These are phyloP conservation scores for Tichodroma muraria DNA, from an alignment of 2,113 vertebrate species.

Conservation along the genomic window DNA sequence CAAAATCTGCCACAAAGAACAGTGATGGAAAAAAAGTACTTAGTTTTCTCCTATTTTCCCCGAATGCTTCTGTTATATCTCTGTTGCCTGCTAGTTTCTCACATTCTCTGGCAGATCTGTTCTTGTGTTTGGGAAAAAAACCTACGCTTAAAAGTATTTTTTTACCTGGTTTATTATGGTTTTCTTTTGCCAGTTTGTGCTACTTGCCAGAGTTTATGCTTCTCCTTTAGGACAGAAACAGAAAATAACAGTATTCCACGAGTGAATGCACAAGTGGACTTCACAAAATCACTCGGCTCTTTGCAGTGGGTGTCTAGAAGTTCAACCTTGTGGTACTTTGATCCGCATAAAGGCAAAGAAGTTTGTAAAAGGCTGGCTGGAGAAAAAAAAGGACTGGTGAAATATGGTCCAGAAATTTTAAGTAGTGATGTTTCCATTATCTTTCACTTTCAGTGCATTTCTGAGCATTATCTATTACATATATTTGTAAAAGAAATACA, in stretches of 20 bases:
- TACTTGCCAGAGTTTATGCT: not conserved
- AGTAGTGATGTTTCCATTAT: not conserved
- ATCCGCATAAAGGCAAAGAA: not conserved
- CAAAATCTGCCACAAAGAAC: not conserved
- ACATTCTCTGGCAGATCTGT: not conserved
- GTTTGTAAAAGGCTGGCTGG: not conserved
- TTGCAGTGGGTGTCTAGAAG: not conserved
- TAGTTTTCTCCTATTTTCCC: not conserved
- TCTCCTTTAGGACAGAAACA: not conserved
- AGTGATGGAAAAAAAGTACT: not conserved
- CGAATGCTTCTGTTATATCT: not conserved
- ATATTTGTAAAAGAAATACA: not conserved
- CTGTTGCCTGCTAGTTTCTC: not conserved
- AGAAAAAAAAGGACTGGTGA: not conserved
- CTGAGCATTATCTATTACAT: not conserved
- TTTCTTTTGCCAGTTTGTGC: not conserved
- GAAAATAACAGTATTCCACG: not conserved
- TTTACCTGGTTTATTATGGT: not conserved
- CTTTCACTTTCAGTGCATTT: not conserved
- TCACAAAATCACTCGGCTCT: not conserved
- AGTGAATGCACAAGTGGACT: not conserved
- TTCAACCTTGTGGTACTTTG: not conserved
- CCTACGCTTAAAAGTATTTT: not conserved
- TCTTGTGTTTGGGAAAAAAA: not conserved
- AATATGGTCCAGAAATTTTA: not conserved